Evolutionary conservation across 2,113 vertebrate species (phyloP).

Genomic region (Limnothrissa miodon): DNA sequence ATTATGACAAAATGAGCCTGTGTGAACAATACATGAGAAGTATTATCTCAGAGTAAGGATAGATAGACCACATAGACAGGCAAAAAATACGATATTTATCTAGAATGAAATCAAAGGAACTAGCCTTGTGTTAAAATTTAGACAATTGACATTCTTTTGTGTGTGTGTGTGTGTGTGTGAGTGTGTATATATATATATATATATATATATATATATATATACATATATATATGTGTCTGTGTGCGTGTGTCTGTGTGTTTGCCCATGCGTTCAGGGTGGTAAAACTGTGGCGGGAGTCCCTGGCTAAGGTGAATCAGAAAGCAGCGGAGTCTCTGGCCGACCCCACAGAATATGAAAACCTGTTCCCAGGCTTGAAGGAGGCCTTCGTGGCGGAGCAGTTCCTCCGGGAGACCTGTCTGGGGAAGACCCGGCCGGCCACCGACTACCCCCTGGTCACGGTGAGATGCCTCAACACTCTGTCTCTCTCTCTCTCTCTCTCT

Average conservation of each 20-base stretch:
- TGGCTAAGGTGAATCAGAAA: slow-evolving; percentile 95
- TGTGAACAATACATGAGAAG: too few species aligned
- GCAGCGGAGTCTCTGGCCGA: slow-evolving; percentile 96
- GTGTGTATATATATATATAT: neutral
- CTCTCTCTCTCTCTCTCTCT: neutral
- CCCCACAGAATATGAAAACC: slow-evolving; percentile 96
- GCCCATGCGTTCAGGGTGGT: slow-evolving; percentile 75
- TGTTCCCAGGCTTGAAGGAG: slow-evolving; percentile 94
- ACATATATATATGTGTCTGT: too few species aligned
- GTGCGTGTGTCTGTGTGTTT: too few species aligned
- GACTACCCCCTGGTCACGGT: slow-evolving; percentile 93
- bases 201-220: neutral
- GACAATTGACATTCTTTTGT: too few species aligned
- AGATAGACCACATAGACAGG: too few species aligned
- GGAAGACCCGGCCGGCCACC: slow-evolving; percentile 77
- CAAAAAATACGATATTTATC: too few species aligned
- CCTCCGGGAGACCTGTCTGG: slow-evolving; percentile 77
- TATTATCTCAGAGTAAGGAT: too few species aligned
- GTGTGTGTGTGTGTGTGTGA: neutral
- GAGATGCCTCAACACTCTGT: slow-evolving; percentile 46
- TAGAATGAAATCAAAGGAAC: too few species aligned
- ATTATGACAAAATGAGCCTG: too few species aligned
- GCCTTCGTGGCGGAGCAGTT: slow-evolving; percentile 90
- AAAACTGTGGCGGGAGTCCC: slow-evolving; percentile 91
- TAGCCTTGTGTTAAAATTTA: too few species aligned